Evolutionary conservation across 2,888 invertebrate genomes (phyloP), one percentile per base, ranked within the genome.

Genomic region (Achlya flavicornis): DNA sequence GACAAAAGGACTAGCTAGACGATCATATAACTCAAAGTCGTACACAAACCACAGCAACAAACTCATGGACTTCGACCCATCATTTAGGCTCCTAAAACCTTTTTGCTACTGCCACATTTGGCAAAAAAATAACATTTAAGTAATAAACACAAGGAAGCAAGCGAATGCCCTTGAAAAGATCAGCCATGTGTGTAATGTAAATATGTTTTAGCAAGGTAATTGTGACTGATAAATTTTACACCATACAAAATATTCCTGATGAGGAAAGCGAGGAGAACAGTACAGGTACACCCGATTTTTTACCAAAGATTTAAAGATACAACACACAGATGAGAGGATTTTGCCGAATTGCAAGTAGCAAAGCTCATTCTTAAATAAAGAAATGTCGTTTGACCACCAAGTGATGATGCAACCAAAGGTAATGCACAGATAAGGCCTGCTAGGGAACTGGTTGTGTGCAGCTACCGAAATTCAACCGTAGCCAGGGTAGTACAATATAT

Each of bases 151-250:
- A 53, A 53, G 53, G 53, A 53, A 53, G 19, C 19, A 10, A n/a
- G 7, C 53, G 53, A 46, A 10, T 19, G 19, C 10, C 53, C 53
- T 53, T 53, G 53, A 53, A 19, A 53, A 19, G 53, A 53, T 19
- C 19, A 53, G 7, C 53, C 19, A 53, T 53, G 53, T 48, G 48
- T 53, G 53, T 53, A 53, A 53, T 53, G 10, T 53, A 10, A 19
- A 53, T 53, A 53, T 7, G 19, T 19, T 53, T 53, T 53, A n/a
- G 53, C 19, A 53, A 53, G 53, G 53, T 53, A n/a, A 48, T 48
- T 53, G 53, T 53, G 10, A 19, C 53, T 48, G 48, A 48, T n/a
- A n/a, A n/a, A n/a, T 48, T 26, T 26, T 26, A 26, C 26, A 26
- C 26, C 2, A 26, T 26, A 26, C 26, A 16, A 8, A 48, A 5